Percentiles rank a stretch among this genome's conserved stretches.
Evolutionary conservation across 2,888 invertebrate species (phyloP).

Genomic region (Digitonthophagus gazella): DNA sequence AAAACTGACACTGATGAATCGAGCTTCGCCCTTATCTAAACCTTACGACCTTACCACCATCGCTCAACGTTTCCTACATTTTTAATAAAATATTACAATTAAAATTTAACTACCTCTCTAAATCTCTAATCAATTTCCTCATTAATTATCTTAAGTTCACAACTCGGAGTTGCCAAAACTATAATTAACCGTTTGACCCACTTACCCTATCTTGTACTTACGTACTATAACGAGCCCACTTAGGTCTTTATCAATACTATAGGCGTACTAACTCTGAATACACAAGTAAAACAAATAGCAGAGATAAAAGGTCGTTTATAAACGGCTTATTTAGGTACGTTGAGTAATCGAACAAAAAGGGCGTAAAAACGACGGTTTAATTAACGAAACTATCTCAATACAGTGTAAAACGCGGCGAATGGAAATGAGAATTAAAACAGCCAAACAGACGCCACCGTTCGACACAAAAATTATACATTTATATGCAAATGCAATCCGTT

Average conservation of each 20-base stretch:
- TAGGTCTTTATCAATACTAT: neutral
- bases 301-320: neutral
- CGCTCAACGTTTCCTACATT: slow-evolving; percentile 29
- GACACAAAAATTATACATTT: slow-evolving; percentile 14
- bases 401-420: neutral
- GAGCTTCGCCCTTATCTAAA: slow-evolving; percentile 35
- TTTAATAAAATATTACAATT: slow-evolving; percentile 25
- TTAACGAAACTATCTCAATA: neutral
- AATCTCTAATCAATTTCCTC: neutral
- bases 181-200: neutral
- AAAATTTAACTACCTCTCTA: neutral
- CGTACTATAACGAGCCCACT: neutral
- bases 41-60: slow-evolving; percentile 39
- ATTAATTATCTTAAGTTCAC: neutral
- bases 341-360: neutral
- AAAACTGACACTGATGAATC: slow-evolving; percentile 41
- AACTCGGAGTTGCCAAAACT: neutral
- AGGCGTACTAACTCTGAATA: neutral
- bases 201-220: neutral
- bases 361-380: neutral
- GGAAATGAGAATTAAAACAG: neutral
- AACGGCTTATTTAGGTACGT: neutral
- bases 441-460: neutral
- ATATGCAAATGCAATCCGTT: slow-evolving; percentile 13
- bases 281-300: neutral